Percentiles rank a stretch among this genome's conserved stretches.
These are phyloP conservation scores for Xiphophorus couchianus DNA, from an alignment of 2,113 vertebrate genomes.

Conservation along the genomic window DNA sequence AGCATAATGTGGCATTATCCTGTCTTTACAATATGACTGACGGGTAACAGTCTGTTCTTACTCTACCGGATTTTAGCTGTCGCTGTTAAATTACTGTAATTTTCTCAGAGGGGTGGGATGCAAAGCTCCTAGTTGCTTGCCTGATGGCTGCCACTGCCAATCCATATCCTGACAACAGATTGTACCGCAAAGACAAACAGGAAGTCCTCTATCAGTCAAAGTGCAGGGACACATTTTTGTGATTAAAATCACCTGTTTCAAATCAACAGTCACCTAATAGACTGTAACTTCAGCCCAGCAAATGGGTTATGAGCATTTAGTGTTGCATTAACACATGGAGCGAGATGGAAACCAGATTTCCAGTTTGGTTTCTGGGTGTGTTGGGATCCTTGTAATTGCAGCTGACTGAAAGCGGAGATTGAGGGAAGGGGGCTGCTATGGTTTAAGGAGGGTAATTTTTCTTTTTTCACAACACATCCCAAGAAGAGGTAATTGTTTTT, in stretches of 20 bases:
- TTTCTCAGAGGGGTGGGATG: constrained; percentile 13
- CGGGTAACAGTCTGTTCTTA: constrained; percentile 22
- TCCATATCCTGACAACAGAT: constrained; percentile 19
- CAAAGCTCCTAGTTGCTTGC: constrained; percentile 21
- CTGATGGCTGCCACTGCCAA: constrained; percentile 45
- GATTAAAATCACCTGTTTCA: constrained; percentile 37
- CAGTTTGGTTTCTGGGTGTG: constrained; percentile 11
- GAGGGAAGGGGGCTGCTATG: background rate
- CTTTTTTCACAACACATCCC: constrained; percentile 6
- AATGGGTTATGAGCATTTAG: constrained; percentile 4
- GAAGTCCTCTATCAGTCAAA: constrained; percentile 34
- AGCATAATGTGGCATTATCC: background rate
- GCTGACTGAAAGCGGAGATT: constrained; percentile 9
- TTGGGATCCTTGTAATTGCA: background rate
- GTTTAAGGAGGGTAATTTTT: background rate
- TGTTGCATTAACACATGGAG: constrained; percentile 2
- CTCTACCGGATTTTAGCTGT: background rate
- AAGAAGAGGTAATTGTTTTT: background rate
- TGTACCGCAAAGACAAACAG: constrained; percentile 6
- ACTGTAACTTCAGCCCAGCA: background rate
- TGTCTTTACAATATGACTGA: background rate
- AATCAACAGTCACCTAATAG: constrained; percentile 19
- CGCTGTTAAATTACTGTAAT: constrained; percentile 50
- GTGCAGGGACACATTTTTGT: background rate
- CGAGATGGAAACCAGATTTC: constrained; percentile 9